phyloP scores from a whole-genome alignment of 1,140 invertebrate genomes.

The Panonychus citri region DNA sequence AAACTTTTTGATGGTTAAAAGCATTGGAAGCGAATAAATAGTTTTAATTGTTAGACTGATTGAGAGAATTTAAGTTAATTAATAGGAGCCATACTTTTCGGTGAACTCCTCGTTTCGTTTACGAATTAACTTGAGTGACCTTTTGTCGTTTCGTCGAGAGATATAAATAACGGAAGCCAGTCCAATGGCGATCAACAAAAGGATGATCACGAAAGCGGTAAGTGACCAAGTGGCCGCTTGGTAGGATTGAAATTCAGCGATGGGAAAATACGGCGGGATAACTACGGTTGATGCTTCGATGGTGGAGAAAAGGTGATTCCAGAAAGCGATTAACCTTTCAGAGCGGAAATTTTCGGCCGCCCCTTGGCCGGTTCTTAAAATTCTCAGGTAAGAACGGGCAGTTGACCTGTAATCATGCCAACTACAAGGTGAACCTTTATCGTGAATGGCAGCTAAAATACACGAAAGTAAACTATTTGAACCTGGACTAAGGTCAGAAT shows the following conservation, averaged over 20 bases:
- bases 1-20: too few relatives aligned
- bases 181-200: constrained; percentile 1
- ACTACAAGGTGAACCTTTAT: too few relatives aligned
- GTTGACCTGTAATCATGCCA: too few relatives aligned
- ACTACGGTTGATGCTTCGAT: not conserved
- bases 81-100: too few relatives aligned
- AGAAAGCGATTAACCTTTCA: not conserved
- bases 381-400: too few relatives aligned
- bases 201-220: not conserved
- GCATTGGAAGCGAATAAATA: too few relatives aligned
- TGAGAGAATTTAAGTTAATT: too few relatives aligned
- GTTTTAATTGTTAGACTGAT: too few relatives aligned
- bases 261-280: constrained; percentile 6
- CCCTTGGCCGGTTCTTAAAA: too few relatives aligned
- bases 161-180: not conserved
- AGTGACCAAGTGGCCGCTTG: constrained; percentile 9
- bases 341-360: not conserved
- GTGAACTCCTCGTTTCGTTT: not conserved
- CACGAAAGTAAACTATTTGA: too few relatives aligned
- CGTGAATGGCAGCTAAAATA: too few relatives aligned
- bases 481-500: not conserved
- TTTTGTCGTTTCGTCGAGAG: not conserved
- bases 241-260: constrained; percentile 3
- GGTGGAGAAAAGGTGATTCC: not conserved
- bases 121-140: not conserved